Conservation (phyloP, 1,140 invertebrate species). For the Drosophila ficusphila region DNA sequence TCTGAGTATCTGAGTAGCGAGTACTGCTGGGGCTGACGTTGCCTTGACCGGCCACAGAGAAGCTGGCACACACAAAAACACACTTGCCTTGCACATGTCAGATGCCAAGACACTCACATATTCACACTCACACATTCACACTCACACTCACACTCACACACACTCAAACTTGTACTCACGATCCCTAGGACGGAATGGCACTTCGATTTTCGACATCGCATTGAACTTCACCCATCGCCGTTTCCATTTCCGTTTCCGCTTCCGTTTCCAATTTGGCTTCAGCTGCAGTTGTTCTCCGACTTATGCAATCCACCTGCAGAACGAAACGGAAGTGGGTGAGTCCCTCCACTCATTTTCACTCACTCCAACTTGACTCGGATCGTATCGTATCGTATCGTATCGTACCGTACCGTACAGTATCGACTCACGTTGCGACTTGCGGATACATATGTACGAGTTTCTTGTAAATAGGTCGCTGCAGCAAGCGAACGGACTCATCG, state of each 20-base stretch:
- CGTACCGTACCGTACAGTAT: neutral
- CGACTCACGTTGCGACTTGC: constrained; percentile 9
- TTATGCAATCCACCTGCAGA: constrained; percentile 49
- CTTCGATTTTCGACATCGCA: constrained; percentile 58
- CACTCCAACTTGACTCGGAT: neutral
- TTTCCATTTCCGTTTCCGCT: constrained; percentile 6
- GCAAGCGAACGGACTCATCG: constrained; percentile 37
- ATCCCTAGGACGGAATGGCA: constrained; percentile 21
- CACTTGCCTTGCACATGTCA: constrained; percentile 1
- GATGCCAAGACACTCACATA: constrained; percentile 4
- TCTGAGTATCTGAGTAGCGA: too few species aligned
- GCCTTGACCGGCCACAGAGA: constrained; percentile 68
- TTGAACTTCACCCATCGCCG: constrained; percentile 63
- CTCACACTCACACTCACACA: too few species aligned
- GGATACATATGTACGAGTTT: constrained; percentile 15
- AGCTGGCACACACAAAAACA: neutral
- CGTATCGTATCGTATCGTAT: neutral
- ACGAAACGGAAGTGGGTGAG: constrained; percentile 59
- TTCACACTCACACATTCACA: constrained; percentile 2
- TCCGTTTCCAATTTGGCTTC: constrained; percentile 18
- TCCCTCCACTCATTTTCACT: too few species aligned
- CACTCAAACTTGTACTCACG: constrained; percentile 1
- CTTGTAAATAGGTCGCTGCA: constrained; percentile 70
- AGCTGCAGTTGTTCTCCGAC: neutral
- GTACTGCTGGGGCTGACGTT: constrained; percentile 23